Percentiles rank a stretch among this genome's conserved stretches.
Evolutionary conservation across 2,888 invertebrate genomes (phyloP).

Genomic region (Erebia palarica): DNA sequence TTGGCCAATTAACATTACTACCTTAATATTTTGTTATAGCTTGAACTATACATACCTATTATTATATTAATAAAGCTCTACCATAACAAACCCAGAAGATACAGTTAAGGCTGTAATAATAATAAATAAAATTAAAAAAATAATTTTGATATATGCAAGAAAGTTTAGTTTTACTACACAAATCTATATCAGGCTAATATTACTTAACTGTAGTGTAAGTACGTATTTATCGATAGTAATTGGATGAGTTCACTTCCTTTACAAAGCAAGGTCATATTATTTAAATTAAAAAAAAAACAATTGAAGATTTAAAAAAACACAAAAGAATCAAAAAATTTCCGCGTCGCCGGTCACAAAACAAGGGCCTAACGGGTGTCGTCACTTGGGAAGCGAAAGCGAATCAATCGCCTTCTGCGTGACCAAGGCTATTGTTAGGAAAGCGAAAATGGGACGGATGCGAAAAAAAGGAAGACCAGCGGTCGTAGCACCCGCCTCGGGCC

Average conservation of each 20-base stretch:
- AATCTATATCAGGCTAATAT: too few species aligned
- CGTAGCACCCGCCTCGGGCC: constrained; percentile 44
- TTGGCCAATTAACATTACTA: too few species aligned
- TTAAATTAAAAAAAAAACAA: constrained; percentile 14
- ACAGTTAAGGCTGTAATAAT: too few species aligned
- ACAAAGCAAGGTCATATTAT: constrained; percentile 17
- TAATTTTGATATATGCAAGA: too few species aligned
- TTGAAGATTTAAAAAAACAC: constrained; percentile 20
- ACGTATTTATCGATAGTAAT: not conserved
- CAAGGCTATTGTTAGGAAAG: constrained; percentile 78
- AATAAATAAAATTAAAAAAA: too few species aligned
- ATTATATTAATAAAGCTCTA: too few species aligned
- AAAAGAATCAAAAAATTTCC: constrained; percentile 36
- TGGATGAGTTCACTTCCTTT: not conserved
- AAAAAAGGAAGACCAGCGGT: constrained; percentile 69
- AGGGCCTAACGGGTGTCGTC: constrained; percentile 71
- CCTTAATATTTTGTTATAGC: too few species aligned
- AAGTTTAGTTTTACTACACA: too few species aligned
- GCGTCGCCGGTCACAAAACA: constrained; percentile 46
- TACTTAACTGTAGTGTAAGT: too few species aligned
- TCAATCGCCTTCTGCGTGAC: constrained; percentile 76
- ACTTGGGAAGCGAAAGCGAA: constrained; percentile 79
- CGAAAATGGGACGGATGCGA: constrained; percentile 73
- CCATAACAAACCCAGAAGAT: too few species aligned
- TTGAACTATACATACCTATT: too few species aligned